These are phyloP conservation scores for Megamerina dolium DNA, from an alignment of 2,888 invertebrate genomes.

Conservation along the genomic window DNA sequence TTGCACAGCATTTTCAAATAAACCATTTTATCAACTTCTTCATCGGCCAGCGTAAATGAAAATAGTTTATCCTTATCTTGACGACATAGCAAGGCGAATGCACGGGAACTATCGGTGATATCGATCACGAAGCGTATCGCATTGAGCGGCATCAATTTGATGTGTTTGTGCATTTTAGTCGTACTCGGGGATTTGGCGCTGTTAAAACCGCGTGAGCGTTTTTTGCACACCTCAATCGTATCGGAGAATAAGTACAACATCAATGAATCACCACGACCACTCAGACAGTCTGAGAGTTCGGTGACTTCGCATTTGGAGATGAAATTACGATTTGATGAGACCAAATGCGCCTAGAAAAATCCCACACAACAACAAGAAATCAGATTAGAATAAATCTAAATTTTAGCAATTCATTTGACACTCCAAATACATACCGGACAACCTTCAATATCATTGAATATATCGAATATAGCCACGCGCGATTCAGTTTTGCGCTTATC, in stretches of 20 bases:
- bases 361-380: not conserved
- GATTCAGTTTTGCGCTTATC: conserved; percentile 95
- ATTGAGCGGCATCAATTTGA: conserved; percentile 81
- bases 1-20: conserved; percentile 80
- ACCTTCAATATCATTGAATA: conserved; percentile 96
- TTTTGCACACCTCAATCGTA: conserved; percentile 85
- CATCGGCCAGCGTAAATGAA: conserved; percentile 80
- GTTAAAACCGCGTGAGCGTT: conserved; percentile 71
- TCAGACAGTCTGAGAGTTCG: conserved; percentile 76
- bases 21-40: conserved; percentile 72
- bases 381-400: not conserved
- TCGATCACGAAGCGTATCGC: conserved; percentile 88
- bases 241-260: conserved; percentile 92
- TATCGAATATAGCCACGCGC: conserved; percentile 92
- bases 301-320: conserved; percentile 83
- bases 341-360: conserved; percentile 67
- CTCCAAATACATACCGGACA: conserved; percentile 78
- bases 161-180: conserved; percentile 84
- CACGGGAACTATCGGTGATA: conserved; percentile 81
- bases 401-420: too few species aligned
- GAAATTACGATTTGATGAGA: conserved; percentile 88
- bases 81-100: conserved; percentile 84
- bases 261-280: conserved; percentile 79
- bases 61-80: conserved; percentile 84
- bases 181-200: conserved; percentile 65